phyloP scores from a whole-genome alignment of 2,888 invertebrate genomes.

The Eudasyphora cyanicolor region DNA sequence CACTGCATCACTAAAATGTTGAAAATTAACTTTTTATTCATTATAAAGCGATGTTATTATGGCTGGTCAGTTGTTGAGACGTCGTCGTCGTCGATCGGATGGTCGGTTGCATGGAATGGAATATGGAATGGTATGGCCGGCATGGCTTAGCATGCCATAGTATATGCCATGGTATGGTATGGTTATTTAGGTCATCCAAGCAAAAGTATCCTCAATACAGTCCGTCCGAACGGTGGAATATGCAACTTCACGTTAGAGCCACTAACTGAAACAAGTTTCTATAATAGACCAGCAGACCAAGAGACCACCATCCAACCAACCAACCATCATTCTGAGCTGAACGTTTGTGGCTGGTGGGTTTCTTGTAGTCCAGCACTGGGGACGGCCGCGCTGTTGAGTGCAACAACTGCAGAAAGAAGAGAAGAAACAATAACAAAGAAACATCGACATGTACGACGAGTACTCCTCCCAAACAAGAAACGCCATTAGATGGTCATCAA shows the following conservation, averaged over 20 bases:
- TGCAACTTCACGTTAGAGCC: slow-evolving; percentile 14
- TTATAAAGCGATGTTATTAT: slow-evolving; percentile 36
- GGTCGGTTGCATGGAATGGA: background rate
- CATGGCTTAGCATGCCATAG: slow-evolving; percentile 46
- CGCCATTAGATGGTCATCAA: slow-evolving; percentile 64
- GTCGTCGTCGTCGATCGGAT: slow-evolving; percentile 11
- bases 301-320: background rate
- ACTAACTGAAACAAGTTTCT: slow-evolving; percentile 58
- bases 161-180: slow-evolving; percentile 49
- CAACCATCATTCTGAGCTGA: slow-evolving; percentile 60
- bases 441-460: slow-evolving; percentile 37
- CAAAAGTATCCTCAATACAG: slow-evolving; percentile 58
- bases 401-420: background rate
- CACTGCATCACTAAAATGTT: slow-evolving; percentile 7
- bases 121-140: slow-evolving; percentile 21
- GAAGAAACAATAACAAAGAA: slow-evolving; percentile 32
- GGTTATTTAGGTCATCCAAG: slow-evolving; percentile 62
- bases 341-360: background rate
- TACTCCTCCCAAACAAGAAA: slow-evolving; percentile 66
- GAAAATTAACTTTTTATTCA: slow-evolving; percentile 41
- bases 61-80: slow-evolving; percentile 43
- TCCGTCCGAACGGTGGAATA: slow-evolving; percentile 24
- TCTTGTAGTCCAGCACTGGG: background rate
- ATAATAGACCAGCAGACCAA: slow-evolving; percentile 62
- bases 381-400: slow-evolving; percentile 23